Evolutionary conservation across 2,797 vertebrate species (phyloP).

Genomic region (Periparus ater): DNA sequence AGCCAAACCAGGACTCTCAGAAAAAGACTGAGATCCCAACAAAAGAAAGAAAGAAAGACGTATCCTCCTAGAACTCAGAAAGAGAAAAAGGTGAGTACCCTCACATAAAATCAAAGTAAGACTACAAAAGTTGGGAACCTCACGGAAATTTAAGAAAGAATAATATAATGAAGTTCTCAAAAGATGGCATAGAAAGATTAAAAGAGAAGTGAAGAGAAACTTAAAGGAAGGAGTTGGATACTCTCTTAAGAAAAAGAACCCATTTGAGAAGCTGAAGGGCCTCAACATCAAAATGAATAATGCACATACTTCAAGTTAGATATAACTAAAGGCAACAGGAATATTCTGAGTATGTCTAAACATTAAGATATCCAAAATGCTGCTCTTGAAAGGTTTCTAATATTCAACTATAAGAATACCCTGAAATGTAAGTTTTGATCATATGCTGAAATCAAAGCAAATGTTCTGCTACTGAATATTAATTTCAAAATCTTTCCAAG

Average conservation of each 20-base stretch:
- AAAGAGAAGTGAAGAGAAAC: background rate
- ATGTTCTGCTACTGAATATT: background rate
- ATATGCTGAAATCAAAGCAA: background rate
- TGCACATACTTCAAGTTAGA: background rate
- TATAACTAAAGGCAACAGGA: background rate
- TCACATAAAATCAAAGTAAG: background rate
- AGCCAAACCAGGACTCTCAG: background rate
- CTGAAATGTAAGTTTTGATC: background rate
- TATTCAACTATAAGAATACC: background rate
- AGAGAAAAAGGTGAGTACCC: background rate
- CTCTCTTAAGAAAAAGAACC: background rate
- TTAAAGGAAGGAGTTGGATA: background rate
- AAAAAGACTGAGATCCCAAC: background rate
- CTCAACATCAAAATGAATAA: background rate
- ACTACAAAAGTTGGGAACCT: background rate
- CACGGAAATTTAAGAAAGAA: background rate
- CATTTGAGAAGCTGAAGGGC: background rate
- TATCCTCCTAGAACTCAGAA: background rate
- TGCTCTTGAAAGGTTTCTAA: background rate
- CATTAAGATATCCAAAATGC: background rate
- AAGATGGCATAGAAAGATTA: background rate
- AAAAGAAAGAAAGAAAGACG: background rate
- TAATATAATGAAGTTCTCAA: background rate
- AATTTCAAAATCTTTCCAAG: background rate
- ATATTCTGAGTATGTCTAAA: background rate